Evolutionary conservation across 2,113 vertebrate species (phyloP).

Genomic region (Rhegmatorhina hoffmannsi): DNA sequence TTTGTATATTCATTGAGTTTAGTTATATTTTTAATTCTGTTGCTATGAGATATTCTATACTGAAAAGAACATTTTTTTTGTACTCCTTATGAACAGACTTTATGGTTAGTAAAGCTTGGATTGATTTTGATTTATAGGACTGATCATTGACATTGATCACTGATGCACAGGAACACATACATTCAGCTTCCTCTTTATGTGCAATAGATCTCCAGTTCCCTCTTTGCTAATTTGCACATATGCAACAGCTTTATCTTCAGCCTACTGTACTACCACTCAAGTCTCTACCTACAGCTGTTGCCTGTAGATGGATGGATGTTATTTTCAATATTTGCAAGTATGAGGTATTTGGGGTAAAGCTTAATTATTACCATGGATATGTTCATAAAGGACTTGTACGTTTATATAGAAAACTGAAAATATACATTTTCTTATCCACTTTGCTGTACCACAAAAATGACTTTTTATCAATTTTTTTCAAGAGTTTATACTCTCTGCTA

Average conservation of each 20-base stretch:
- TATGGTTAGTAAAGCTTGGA: neutral
- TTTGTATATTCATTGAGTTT: neutral
- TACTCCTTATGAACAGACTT: neutral
- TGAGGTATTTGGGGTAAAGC: neutral
- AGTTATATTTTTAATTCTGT: neutral
- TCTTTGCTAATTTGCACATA: neutral
- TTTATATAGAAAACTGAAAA: neutral
- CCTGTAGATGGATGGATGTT: neutral
- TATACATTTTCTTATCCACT: neutral
- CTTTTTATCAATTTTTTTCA: neutral
- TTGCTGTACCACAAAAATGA: neutral
- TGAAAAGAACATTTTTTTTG: neutral
- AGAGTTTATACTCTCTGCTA: neutral
- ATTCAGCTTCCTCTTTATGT: neutral
- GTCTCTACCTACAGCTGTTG: neutral
- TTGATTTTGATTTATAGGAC: neutral
- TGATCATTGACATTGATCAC: neutral
- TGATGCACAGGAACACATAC: neutral
- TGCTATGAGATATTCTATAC: neutral
- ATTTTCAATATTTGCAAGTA: neutral
- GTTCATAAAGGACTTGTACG: neutral
- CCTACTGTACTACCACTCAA: neutral
- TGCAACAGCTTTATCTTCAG: neutral
- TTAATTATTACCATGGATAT: neutral
- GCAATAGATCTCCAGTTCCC: neutral